Conservation (phyloP, 2,888 invertebrate species). For the Dinocampus coccinellae region DNA sequence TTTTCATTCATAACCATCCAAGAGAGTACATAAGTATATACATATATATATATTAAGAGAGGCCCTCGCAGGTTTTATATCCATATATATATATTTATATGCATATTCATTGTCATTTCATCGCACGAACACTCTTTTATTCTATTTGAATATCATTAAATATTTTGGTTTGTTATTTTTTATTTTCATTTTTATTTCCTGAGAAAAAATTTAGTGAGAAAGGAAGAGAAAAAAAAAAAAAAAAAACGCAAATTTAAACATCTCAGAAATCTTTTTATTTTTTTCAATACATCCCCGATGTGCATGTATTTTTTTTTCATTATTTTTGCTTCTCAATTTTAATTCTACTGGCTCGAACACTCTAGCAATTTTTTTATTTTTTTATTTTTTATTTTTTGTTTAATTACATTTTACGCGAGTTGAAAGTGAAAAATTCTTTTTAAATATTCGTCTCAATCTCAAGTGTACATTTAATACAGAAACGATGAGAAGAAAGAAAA, state of each 20-base stretch:
- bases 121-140: conserved; percentile 38
- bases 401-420: too few relatives aligned
- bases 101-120: conserved; percentile 41
- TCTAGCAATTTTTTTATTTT: too few relatives aligned
- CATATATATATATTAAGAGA: not conserved
- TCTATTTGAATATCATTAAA: conserved; percentile 4
- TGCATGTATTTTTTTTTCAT: too few relatives aligned
- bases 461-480: not conserved
- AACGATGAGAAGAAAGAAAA: not conserved
- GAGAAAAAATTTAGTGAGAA: too few relatives aligned
- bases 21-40: not conserved
- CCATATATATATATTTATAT: conserved; percentile 19
- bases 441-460: conserved; percentile 22
- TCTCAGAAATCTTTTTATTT: too few relatives aligned
- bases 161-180: too few relatives aligned
- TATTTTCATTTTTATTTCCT: too few relatives aligned
- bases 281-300: too few relatives aligned
- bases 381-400: too few relatives aligned
- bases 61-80: conserved; percentile 42
- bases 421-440: not conserved
- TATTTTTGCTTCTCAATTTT: too few relatives aligned
- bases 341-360: too few relatives aligned
- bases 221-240: not conserved
- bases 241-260: too few relatives aligned
- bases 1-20: conserved; percentile 50